These are phyloP conservation scores for Amia ocellicauda DNA, from an alignment of 2,113 vertebrate genomes.

Conservation along the genomic window DNA sequence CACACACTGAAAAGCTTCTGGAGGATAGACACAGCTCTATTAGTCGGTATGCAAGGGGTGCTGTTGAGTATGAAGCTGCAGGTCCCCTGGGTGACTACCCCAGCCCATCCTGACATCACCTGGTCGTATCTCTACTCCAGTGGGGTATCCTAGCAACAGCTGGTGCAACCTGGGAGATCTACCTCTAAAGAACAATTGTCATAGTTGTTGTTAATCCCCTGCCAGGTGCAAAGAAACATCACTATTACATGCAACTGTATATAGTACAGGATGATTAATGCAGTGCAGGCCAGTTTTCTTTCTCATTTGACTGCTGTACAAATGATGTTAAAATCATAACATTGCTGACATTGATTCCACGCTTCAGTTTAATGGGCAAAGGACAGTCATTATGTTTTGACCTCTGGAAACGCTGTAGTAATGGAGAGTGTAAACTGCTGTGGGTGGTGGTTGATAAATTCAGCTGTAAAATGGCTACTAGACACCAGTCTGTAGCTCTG, in stretches of 20 bases:
- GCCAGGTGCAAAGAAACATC: too few relatives aligned
- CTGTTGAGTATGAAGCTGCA: background rate
- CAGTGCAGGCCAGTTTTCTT: background rate
- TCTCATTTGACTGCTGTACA: constrained; percentile 12
- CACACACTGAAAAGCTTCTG: too few relatives aligned
- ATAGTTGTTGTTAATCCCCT: too few relatives aligned
- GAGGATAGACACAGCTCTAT: too few relatives aligned
- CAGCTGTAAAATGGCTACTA: background rate
- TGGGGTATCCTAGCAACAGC: background rate
- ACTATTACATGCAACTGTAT: too few relatives aligned
- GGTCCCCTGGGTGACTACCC: constrained; percentile 2
- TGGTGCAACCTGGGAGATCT: constrained; percentile 4
- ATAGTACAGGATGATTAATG: too few relatives aligned
- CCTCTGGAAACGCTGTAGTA: constrained; percentile 14
- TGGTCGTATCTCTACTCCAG: background rate
- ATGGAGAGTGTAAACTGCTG: background rate
- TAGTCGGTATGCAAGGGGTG: too few relatives aligned
- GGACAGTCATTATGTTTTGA: background rate
- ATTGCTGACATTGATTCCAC: constrained; percentile 14
- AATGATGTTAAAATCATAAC: constrained; percentile 8
- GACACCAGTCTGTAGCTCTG: constrained; percentile 9
- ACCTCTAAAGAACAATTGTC: background rate
- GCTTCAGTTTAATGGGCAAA: background rate
- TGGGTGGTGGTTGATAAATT: background rate
- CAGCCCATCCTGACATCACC: background rate